Percentiles rank a stretch among this genome's conserved stretches.
Conservation (phyloP, 2,797 vertebrate species). For the Poeciliopsis infans region DNA sequence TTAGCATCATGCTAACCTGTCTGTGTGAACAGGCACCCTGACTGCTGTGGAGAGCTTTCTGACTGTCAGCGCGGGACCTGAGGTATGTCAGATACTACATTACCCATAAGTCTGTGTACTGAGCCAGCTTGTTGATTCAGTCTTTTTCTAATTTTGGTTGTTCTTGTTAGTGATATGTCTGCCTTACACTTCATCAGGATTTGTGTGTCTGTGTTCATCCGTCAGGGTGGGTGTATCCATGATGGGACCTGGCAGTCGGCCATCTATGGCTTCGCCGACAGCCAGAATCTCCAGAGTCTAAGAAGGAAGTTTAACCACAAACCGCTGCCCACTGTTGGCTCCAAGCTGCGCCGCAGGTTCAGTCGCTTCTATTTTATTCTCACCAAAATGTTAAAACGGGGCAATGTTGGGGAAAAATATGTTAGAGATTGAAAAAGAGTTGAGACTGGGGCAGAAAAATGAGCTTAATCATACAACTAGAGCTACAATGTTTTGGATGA, state of each 20-base stretch:
- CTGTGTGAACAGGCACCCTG: constrained; percentile 84
- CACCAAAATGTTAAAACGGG: not conserved
- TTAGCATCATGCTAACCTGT: not conserved
- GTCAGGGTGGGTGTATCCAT: constrained; percentile 86
- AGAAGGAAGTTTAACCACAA: constrained; percentile 86
- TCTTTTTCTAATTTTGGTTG: not conserved
- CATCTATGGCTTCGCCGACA: constrained; percentile 86
- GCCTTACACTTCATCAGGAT: not conserved
- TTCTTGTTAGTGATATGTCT: not conserved
- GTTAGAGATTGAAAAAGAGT: not conserved
- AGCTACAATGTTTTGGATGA: not conserved
- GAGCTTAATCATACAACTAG: not conserved
- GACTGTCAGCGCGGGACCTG: constrained; percentile 83
- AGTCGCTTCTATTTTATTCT: not conserved
- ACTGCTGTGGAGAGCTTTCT: constrained; percentile 94
- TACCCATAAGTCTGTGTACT: constrained; percentile 2
- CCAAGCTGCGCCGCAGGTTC: constrained; percentile 91
- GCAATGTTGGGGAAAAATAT: not conserved
- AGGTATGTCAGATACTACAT: constrained; percentile 77
- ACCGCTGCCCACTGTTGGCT: constrained; percentile 86
- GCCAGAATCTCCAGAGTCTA: constrained; percentile 82
- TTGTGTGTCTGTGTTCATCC: not conserved
- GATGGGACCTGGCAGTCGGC: constrained; percentile 97
- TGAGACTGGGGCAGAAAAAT: not conserved
- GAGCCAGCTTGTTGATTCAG: not conserved